Conservation (phyloP, 2,888 invertebrate genomes). For the Polyploca ridens region DNA sequence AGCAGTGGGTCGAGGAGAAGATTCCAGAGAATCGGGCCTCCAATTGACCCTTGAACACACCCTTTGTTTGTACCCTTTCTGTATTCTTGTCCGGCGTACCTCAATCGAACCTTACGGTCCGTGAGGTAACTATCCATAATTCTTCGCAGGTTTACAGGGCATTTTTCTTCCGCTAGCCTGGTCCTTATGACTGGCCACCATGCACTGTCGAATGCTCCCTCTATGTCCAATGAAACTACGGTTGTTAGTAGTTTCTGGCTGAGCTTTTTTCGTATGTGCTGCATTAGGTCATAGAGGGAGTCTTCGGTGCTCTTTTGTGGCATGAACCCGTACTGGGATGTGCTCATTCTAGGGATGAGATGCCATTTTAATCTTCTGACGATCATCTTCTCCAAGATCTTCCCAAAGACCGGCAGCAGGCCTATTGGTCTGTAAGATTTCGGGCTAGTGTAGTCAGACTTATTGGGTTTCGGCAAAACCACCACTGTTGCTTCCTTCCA, state of each 20-base stretch:
- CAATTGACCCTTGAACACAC: constrained; percentile 24
- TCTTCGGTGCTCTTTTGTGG: too few species aligned
- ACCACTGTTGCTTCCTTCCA: constrained; percentile 14
- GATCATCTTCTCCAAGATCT: not conserved
- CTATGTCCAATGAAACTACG: not conserved
- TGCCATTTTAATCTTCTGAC: not conserved
- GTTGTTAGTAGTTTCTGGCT: not conserved
- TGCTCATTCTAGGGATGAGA: not conserved
- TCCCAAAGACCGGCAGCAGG: constrained; percentile 16
- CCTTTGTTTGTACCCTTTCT: constrained; percentile 18
- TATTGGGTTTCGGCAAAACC: constrained; percentile 16
- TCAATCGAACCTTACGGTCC: constrained; percentile 8
- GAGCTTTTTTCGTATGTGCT: not conserved
- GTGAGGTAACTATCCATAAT: constrained; percentile 5
- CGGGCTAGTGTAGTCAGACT: constrained; percentile 10
- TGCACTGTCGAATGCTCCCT: constrained; percentile 1
- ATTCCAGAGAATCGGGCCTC: constrained; percentile 27
- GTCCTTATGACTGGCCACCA: not conserved
- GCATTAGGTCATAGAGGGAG: too few species aligned
- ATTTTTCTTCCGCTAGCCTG: constrained; percentile 15
- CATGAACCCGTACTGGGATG: too few species aligned
- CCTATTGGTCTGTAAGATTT: constrained; percentile 16
- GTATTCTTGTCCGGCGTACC: constrained; percentile 4
- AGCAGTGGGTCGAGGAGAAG: too few species aligned
- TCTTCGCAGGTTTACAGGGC: constrained; percentile 4